phyloP scores from a whole-genome alignment of 2,113 vertebrate genomes.

The Gymnobelideus leadbeateri region DNA sequence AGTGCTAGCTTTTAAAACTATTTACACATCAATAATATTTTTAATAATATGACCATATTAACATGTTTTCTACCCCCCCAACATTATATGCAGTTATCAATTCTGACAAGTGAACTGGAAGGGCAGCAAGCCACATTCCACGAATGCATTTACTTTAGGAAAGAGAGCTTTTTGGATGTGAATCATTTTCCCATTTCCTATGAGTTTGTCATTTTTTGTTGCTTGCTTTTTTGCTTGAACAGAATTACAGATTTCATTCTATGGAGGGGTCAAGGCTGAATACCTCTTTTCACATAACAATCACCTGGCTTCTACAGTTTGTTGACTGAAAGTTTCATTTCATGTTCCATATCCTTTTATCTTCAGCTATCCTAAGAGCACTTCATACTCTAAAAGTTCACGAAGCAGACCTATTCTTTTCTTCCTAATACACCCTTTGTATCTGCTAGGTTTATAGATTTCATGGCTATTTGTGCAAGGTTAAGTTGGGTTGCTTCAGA shows the following conservation, averaged over 20 bases:
- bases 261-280: slow-evolving; percentile 31
- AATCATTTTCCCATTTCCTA: slow-evolving; percentile 16
- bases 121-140: not conserved
- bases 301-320: slow-evolving; percentile 65
- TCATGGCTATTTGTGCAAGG: slow-evolving; percentile 83
- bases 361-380: slow-evolving; percentile 69
- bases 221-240: slow-evolving; percentile 44
- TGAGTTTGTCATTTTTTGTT: not conserved
- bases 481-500: slow-evolving; percentile 79
- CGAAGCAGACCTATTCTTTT: slow-evolving; percentile 75
- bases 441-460: slow-evolving; percentile 83
- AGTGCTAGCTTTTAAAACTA: not conserved
- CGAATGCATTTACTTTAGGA: slow-evolving; percentile 8
- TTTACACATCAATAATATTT: not conserved
- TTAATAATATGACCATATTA: not conserved
- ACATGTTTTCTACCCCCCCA: not conserved
- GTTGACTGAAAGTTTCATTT: slow-evolving; percentile 79
- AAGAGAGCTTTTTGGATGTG: not conserved
- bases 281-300: slow-evolving; percentile 56
- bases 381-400: slow-evolving; percentile 75
- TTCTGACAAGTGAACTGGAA: not conserved
- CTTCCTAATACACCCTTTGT: slow-evolving; percentile 75
- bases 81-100: slow-evolving; percentile 27
- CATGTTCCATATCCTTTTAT: slow-evolving; percentile 75
- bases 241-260: slow-evolving; percentile 62